Base-by-base conservation (phyloP, 2,113 vertebrate genomes). In the Craseonycteris thonglongyai region DNA sequence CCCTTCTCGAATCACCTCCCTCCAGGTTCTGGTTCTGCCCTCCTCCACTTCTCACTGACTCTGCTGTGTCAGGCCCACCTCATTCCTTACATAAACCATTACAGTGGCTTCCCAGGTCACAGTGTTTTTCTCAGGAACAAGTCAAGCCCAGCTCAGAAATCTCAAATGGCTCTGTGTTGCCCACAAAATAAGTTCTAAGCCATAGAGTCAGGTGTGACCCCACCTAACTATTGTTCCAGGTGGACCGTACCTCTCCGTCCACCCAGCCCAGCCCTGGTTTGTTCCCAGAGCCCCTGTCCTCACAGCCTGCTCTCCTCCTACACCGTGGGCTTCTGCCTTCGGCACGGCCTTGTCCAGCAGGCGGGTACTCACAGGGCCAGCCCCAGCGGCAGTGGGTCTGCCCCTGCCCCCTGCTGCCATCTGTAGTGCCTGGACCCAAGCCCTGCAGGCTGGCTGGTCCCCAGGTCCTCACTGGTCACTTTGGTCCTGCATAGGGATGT, bases 401-500 rank as follows among this genome's bases (percentile, higher is more conserved):
- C 69, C 42, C 3, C 0, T 30, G 15, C 26, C 79, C 59, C 24
- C 86, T 12, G 68, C 5, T 74, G 47, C 33, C 1, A 0, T n/a
- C 42, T 28, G 5, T 15, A 21, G 51, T 19, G 4, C 45, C 22
- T 4, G 59, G 33, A 28, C 56, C 45, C 40, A 19, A 42, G 61
- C 49, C 66, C 38, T 2, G 35, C 9, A 9, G 18, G 21, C 61
- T 30, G 16, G 1, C 63, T 28, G 63, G 24, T 40, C 33, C 61
- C 74, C 14, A 47, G 14, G 14, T 10, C 14, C 65, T 94, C 96
- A 76, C 24, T 3, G 80, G 40, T 0, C 58, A 26, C 90, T 71
- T 92, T 75, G 76, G 68, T 40, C 16, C 87, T 1, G 0, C 10
- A 1, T 93, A 99, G 99, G 99, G 76, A 99, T 98, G 97, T 99